Evolutionary conservation across 2,113 vertebrate species (phyloP).

Genomic region (Fregata magnificens): DNA sequence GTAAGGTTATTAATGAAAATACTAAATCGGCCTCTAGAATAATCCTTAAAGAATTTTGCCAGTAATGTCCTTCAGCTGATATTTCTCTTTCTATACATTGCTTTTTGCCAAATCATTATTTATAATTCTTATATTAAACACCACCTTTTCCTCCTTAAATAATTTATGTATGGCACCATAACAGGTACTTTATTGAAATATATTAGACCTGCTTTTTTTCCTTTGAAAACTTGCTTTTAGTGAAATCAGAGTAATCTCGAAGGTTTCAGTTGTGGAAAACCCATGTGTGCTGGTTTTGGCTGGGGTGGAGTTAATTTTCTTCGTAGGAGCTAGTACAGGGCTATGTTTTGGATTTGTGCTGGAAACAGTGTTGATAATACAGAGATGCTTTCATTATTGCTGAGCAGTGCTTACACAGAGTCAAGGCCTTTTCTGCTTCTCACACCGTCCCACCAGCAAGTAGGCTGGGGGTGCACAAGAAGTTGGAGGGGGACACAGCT

Average conservation of each 20-base stretch:
- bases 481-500: no score
- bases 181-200: neutral
- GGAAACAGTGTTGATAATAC: no score
- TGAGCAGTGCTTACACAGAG: no score
- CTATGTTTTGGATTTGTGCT: no score
- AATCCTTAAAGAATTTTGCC: neutral
- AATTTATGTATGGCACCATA: neutral
- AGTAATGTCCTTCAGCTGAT: neutral
- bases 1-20: neutral
- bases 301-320: no score
- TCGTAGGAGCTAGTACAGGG: no score
- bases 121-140: neutral
- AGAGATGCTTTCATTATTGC: no score
- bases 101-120: neutral
- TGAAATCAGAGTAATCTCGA: neutral
- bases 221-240: neutral
- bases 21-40: neutral
- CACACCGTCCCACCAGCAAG: no score
- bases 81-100: neutral
- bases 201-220: neutral
- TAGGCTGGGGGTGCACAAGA: no score
- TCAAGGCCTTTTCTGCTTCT: no score
- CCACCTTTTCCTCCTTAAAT: neutral
- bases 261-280: neutral
- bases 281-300: no score